A percentile compares a stretch with the other conserved stretches of the same genome.
phyloP scores from a whole-genome alignment of 1,140 invertebrate species.

The Pachyrhynchus sulphureomaculatus region DNA sequence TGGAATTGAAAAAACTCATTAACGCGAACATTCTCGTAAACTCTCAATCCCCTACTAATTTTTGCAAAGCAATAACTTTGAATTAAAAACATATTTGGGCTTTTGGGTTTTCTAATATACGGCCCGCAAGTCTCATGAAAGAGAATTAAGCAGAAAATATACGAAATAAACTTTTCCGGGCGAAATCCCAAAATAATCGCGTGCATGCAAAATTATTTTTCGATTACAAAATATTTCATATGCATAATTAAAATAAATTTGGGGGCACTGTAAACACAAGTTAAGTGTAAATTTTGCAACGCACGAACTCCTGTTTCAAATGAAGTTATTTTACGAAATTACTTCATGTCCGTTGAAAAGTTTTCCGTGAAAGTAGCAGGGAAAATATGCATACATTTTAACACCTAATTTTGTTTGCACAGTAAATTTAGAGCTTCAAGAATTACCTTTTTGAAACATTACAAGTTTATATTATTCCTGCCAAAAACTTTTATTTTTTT shows the following conservation, averaged over 20 bases:
- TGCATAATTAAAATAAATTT: conserved; percentile 32
- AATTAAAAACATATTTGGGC: conserved; percentile 26
- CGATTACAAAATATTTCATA: conserved; percentile 29
- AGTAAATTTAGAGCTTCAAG: too few relatives aligned
- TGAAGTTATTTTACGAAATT: conserved; percentile 28
- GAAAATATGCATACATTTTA: too few relatives aligned
- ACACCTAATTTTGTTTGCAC: too few relatives aligned
- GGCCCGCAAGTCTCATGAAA: not conserved
- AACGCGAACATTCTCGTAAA: not conserved
- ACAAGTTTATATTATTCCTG: too few relatives aligned
- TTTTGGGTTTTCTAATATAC: not conserved
- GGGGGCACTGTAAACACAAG: conserved; percentile 17
- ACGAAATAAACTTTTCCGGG: not conserved
- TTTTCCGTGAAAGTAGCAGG: not conserved
- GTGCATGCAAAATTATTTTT: conserved; percentile 24
- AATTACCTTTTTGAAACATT: too few relatives aligned
- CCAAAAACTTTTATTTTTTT: too few relatives aligned
- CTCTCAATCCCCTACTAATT: not conserved
- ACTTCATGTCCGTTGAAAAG: conserved; percentile 13
- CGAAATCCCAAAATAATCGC: conserved; percentile 16
- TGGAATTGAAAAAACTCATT: not conserved
- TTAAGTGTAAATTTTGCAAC: conserved; percentile 23
- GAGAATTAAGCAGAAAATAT: not conserved
- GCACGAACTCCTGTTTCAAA: conserved; percentile 18
- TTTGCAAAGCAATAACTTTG: not conserved